Conservation (phyloP, 2,888 invertebrate species). For the Acheta domesticus region DNA sequence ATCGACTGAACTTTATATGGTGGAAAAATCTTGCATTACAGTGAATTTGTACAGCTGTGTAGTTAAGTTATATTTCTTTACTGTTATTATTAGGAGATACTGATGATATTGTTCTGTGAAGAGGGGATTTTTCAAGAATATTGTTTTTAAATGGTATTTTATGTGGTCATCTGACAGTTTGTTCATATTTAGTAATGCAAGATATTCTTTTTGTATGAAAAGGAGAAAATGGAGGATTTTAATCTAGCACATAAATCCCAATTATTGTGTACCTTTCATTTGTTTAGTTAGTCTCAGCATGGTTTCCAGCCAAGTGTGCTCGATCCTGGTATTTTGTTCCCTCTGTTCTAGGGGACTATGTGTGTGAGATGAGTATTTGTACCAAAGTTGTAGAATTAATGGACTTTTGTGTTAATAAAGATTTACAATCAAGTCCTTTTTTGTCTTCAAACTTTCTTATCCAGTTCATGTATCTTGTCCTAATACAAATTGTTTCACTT, state of each 20-base stretch:
- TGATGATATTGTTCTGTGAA: not conserved
- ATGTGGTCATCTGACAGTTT: not conserved
- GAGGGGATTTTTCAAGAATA: not conserved
- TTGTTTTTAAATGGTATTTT: not conserved
- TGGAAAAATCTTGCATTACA: constrained; percentile 27
- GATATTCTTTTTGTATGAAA: constrained; percentile 24
- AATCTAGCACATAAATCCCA: constrained; percentile 12
- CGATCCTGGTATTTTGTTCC: constrained; percentile 23
- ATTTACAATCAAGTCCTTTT: constrained; percentile 34
- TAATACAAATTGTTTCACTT: too few relatives aligned
- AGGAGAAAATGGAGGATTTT: constrained; percentile 19
- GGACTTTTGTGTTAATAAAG: constrained; percentile 39
- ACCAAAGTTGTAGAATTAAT: constrained; percentile 39
- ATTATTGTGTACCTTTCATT: not conserved
- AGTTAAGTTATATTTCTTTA: not conserved
- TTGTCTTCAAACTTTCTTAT: not conserved
- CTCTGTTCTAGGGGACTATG: constrained; percentile 29
- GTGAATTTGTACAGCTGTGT: constrained; percentile 12
- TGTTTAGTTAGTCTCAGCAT: constrained; percentile 20
- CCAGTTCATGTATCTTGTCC: too few relatives aligned
- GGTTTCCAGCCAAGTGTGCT: not conserved
- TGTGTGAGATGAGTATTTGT: constrained; percentile 36
- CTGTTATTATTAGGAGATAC: not conserved
- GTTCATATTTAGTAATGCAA: constrained; percentile 3
- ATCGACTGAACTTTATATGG: constrained; percentile 22